These are phyloP conservation scores for Paratrypauchen microcephalus DNA, from an alignment of 2,797 vertebrate species.

Conservation along the genomic window DNA sequence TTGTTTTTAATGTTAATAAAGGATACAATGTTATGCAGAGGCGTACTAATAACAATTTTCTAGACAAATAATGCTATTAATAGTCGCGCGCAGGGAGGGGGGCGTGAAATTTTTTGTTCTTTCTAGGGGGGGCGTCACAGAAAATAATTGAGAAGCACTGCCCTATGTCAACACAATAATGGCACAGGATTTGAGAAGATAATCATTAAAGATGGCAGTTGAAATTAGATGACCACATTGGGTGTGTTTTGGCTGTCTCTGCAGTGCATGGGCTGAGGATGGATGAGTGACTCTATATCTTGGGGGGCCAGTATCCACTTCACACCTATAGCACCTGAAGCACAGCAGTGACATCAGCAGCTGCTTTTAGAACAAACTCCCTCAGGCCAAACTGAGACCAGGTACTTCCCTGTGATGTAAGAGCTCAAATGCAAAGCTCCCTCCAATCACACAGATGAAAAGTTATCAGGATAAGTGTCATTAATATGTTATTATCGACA, in stretches of 20 bases:
- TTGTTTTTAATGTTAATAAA: too few relatives aligned
- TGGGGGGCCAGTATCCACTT: conserved; percentile 12
- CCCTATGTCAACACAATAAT: not conserved
- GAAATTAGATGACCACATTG: conserved; percentile 41
- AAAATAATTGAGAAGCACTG: too few relatives aligned
- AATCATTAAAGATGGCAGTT: conserved; percentile 61
- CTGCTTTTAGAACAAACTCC: conserved; percentile 30
- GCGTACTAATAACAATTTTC: too few relatives aligned
- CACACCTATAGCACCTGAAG: conserved; percentile 16
- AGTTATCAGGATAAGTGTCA: not conserved
- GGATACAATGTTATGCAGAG: too few relatives aligned
- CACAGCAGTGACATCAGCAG: conserved; percentile 21
- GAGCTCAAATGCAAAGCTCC: conserved; percentile 13
- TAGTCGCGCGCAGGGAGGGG: too few relatives aligned
- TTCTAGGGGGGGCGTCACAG: too few relatives aligned
- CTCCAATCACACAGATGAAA: not conserved
- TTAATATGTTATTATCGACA: not conserved
- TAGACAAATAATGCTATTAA: too few relatives aligned
- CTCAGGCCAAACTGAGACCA: conserved; percentile 5
- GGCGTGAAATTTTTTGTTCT: too few relatives aligned
- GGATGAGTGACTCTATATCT: conserved; percentile 17
- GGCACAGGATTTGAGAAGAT: conserved; percentile 25
- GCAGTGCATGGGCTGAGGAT: conserved; percentile 49
- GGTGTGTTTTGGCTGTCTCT: conserved; percentile 26
- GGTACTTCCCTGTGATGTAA: conserved; percentile 14